Conservation (phyloP, 1,140 invertebrate species). For the Pseudomyrmex cubaensis region DNA sequence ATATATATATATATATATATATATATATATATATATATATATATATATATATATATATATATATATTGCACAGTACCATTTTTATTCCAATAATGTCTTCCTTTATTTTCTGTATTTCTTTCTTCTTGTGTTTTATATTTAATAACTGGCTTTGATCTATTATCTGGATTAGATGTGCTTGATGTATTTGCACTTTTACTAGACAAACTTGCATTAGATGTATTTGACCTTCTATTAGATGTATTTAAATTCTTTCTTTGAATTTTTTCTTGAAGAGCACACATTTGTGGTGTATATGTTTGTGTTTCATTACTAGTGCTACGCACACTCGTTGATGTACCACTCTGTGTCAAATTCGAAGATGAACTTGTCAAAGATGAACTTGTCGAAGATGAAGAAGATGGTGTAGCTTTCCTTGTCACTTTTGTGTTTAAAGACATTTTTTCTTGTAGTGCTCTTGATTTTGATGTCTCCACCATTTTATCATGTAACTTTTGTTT, state of each 20-base stretch:
- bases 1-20: too few relatives aligned
- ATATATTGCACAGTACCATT: background rate
- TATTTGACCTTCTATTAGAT: background rate
- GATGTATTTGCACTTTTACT: background rate
- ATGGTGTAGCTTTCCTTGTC: background rate
- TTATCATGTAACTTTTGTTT: background rate
- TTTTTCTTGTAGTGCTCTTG: background rate
- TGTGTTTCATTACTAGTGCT: background rate
- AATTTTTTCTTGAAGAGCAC: conserved; percentile 56
- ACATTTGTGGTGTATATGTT: conserved; percentile 70
- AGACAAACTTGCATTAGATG: too few relatives aligned
- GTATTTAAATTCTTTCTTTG: background rate
- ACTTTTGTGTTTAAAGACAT: background rate
- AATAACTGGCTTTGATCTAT: too few relatives aligned
- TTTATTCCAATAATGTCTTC: conserved; percentile 12
- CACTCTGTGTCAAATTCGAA: background rate
- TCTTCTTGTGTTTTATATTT: background rate
- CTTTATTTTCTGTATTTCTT: background rate
- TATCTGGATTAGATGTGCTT: too few relatives aligned
- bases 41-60: background rate
- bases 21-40: background rate
- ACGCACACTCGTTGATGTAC: background rate
- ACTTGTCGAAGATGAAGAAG: background rate
- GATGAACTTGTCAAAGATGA: background rate
- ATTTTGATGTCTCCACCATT: conserved; percentile 47